These are phyloP conservation scores for Ochropleura leucogaster DNA, from an alignment of 2,888 invertebrate genomes.

Conservation along the genomic window DNA sequence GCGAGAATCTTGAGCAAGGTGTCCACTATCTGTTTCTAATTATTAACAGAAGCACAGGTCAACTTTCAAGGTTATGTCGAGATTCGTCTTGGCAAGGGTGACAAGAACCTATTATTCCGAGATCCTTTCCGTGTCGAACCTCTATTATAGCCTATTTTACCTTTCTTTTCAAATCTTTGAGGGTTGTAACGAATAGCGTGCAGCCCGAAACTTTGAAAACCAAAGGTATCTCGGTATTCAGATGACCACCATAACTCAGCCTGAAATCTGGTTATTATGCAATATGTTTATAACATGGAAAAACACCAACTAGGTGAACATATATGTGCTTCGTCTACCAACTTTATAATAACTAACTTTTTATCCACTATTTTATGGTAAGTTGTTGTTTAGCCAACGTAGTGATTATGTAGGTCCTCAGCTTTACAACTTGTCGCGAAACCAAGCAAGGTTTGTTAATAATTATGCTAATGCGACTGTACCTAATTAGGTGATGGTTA, in stretches of 20 bases:
- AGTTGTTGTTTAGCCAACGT: too few species aligned
- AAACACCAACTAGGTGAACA: background rate
- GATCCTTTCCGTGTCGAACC: background rate
- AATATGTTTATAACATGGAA: background rate
- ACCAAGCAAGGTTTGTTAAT: constrained; percentile 39
- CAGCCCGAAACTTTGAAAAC: background rate
- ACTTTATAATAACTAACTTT: background rate
- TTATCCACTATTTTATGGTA: background rate
- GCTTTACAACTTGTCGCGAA: constrained; percentile 26
- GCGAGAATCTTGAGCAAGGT: constrained; percentile 13
- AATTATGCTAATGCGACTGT: constrained; percentile 30
- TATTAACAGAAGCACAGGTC: background rate
- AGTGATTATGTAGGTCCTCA: background rate
- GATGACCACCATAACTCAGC: background rate
- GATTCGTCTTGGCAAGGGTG: background rate
- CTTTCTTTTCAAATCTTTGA: background rate
- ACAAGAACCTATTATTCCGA: background rate
- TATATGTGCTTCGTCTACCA: background rate
- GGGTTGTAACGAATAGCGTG: background rate
- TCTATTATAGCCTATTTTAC: background rate
- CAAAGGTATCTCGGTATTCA: background rate
- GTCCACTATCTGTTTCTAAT: background rate
- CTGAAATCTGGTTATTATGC: background rate
- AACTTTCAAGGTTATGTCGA: background rate
- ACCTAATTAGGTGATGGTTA: constrained; percentile 34